Evolutionary conservation across 2,888 invertebrate species (phyloP).

Genomic region (Smittia aterrima): DNA sequence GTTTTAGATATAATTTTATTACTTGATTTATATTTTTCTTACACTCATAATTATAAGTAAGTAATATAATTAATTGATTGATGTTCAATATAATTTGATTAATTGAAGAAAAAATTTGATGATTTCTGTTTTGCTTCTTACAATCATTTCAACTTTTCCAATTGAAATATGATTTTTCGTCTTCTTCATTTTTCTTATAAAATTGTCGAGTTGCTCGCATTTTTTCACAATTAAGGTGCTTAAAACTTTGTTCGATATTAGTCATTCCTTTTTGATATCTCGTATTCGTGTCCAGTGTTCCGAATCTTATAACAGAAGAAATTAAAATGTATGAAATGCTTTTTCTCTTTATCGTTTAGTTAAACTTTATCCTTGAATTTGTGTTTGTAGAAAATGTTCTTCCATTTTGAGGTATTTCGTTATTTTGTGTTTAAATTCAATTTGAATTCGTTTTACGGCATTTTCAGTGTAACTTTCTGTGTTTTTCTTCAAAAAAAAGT

Average conservation of each 20-base stretch:
- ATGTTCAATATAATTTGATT: slow-evolving; percentile 40
- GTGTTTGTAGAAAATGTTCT: background rate
- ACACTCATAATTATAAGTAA: slow-evolving; percentile 40
- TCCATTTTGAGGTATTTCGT: slow-evolving; percentile 36
- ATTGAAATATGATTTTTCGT: background rate
- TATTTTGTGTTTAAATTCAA: background rate
- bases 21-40: slow-evolving; percentile 38
- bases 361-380: background rate
- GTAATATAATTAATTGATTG: slow-evolving; percentile 38
- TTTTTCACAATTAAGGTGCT: background rate
- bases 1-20: slow-evolving; percentile 25
- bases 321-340: background rate
- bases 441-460: background rate
- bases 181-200: background rate
- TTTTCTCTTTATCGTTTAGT: background rate
- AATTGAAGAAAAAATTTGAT: slow-evolving; percentile 32
- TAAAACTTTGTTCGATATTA: slow-evolving; percentile 1
- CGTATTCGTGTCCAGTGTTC: background rate
- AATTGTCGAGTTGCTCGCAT: background rate
- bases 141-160: slow-evolving; percentile 14
- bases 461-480: background rate
- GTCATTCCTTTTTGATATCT: background rate
- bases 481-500: background rate
- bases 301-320: background rate
- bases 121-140: slow-evolving; percentile 10